These are phyloP conservation scores for Nomada goodeniana DNA, from an alignment of 2,888 invertebrate species.

Conservation along the genomic window DNA sequence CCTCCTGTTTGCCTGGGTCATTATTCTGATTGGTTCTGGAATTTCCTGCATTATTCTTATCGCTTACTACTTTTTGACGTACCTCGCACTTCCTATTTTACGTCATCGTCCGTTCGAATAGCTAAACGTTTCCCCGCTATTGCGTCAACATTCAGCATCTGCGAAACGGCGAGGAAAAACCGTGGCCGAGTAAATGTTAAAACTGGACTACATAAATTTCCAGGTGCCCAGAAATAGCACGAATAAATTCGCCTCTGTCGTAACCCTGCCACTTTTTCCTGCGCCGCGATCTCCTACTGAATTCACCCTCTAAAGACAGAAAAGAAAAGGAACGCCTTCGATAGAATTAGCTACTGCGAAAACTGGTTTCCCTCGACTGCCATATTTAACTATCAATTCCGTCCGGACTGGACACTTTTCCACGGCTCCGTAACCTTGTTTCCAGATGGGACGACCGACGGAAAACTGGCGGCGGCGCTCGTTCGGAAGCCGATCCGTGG, in stretches of 20 bases:
- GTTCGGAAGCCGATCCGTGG: slow-evolving; percentile 27
- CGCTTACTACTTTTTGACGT: background rate
- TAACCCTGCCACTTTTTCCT: too few relatives aligned
- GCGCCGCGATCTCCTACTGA: too few relatives aligned
- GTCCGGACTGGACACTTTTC: slow-evolving; percentile 13
- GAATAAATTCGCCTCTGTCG: too few relatives aligned
- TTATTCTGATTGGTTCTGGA: background rate
- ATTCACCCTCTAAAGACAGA: background rate
- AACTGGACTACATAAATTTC: too few relatives aligned
- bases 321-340: background rate
- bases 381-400: slow-evolving; percentile 14
- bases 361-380: background rate
- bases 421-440: slow-evolving; percentile 48
- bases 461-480: slow-evolving; percentile 38
- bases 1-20: background rate
- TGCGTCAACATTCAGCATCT: too few relatives aligned
- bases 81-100: too few relatives aligned
- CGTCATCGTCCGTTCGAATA: too few relatives aligned
- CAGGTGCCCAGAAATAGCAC: too few relatives aligned
- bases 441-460: slow-evolving; percentile 38
- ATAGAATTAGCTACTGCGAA: background rate
- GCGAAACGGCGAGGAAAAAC: too few relatives aligned
- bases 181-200: too few relatives aligned
- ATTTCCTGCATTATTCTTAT: background rate
- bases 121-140: too few relatives aligned